Conservation (phyloP, 1,140 invertebrate genomes). For the Orchestia grillus region DNA sequence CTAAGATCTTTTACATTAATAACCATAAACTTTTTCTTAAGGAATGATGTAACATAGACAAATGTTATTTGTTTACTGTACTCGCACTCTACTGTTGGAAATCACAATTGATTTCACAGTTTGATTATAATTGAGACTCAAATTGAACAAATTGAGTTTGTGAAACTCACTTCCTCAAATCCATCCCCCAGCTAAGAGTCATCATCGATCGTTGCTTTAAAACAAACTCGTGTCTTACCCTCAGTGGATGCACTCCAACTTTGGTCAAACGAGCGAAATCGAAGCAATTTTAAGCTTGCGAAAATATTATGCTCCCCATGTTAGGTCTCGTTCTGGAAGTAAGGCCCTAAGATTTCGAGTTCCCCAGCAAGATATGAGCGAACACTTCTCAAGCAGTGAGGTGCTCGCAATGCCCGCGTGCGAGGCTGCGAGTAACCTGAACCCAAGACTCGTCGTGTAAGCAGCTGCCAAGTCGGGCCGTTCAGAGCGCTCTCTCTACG, state of each 20-base stretch:
- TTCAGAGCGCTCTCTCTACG: neutral
- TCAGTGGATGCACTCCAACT: neutral
- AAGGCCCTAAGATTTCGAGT: neutral
- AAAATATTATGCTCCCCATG: neutral
- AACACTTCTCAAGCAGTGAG: neutral
- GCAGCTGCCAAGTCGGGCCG: neutral
- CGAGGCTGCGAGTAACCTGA: neutral
- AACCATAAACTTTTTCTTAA: too few species aligned
- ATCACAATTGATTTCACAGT: too few species aligned
- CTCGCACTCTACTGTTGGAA: too few species aligned
- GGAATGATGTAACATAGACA: too few species aligned
- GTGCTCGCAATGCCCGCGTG: neutral
- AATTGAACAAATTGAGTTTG: neutral
- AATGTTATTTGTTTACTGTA: too few species aligned
- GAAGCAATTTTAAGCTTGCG: neutral
- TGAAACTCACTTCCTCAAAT: neutral
- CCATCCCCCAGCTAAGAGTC: neutral
- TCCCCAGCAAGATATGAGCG: neutral
- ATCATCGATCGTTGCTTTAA: neutral
- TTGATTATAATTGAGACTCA: too few species aligned
- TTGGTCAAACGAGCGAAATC: neutral
- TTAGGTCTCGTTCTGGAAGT: neutral
- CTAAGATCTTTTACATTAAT: too few species aligned
- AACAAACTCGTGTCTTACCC: neutral
- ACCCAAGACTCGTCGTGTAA: neutral